Evolutionary conservation across 2,113 vertebrate genomes (phyloP), one percentile per base, ranked within the genome.

Genomic region (Takifugu bimaculatus): DNA sequence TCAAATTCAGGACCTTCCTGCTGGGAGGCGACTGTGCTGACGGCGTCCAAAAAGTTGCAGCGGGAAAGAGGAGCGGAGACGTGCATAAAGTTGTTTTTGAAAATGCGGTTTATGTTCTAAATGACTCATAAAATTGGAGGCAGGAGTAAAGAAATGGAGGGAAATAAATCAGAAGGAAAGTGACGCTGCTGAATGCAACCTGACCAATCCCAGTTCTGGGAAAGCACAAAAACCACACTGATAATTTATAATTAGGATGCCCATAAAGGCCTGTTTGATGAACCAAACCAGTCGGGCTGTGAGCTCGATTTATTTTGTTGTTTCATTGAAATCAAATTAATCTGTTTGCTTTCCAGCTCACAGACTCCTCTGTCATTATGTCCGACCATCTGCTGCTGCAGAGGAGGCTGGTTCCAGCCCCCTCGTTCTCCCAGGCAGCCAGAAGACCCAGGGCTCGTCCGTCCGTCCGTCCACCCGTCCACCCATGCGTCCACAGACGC

Each of bases 311-410:
- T 68, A 59, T 54, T 83, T 50, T 45, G 71, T 80, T 62, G 42
- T 72, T 77, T 74, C 57, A 70, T 74, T 67, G 76, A 70, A 70
- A 68, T 66, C 56, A 78, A 77, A 82, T 64, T 47, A 77, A 68
- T 75, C 56, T 51, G 80, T 82, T 82, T 84, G 71, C 66, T 81
- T 76, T 86, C 48, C 75, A 71, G 73, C 73, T 74, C 65, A 65
- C 62, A 69, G 68, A 67, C 13, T 77, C 64, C 66, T 72, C 70
- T 67, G 60, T 75, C 75, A 82, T 78, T 70, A 72, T 60, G 61
- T 68, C 63, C 2, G 45, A 67, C 78, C 76, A 83, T 85, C 80
- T 87, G 80, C 69, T 68, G 48, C n/a, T 6, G 48, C 45, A n/a
- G 11, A 4, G 45, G 56, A 49, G 56, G 54, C 59, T 60, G 72